phyloP scores from a whole-genome alignment of 2,113 vertebrate genomes.

The Beaufortia kweichowensis region DNA sequence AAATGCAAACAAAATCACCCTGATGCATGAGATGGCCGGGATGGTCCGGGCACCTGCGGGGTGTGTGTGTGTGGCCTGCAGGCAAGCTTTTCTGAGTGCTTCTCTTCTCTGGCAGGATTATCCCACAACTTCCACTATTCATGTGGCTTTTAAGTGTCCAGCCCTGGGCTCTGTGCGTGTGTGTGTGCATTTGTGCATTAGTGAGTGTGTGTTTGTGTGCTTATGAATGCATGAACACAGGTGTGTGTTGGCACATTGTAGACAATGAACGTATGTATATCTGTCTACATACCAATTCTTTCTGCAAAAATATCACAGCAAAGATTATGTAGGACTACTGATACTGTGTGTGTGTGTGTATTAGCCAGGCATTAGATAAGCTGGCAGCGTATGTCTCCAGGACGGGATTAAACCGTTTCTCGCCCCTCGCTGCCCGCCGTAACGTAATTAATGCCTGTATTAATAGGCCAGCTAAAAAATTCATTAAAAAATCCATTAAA shows the following conservation, averaged over 20 bases:
- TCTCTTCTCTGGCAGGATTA: conserved; percentile 79
- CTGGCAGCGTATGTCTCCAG: conserved; percentile 94
- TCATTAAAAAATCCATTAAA: conserved; percentile 99
- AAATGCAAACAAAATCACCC: conserved; percentile 3
- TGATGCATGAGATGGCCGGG: conserved; percentile 48
- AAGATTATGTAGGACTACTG: conserved; percentile 31
- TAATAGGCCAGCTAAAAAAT: conserved; percentile 99
- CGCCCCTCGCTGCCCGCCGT: conserved; percentile 72
- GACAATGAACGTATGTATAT: neutral
- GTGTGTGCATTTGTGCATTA: conserved; percentile 55
- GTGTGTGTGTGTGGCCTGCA: conserved; percentile 48
- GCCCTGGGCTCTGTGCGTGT: conserved; percentile 73
- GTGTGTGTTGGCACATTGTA: conserved; percentile 28
- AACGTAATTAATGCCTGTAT: conserved; percentile 99
- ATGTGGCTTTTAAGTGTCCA: conserved; percentile 87
- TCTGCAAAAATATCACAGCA: neutral
- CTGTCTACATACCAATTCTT: neutral
- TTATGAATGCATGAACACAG: conserved; percentile 23
- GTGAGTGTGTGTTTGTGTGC: conserved; percentile 50
- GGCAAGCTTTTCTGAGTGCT: conserved; percentile 65
- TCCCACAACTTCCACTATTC: conserved; percentile 80
- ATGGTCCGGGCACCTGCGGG: conserved; percentile 49
- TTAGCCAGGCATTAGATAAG: conserved; percentile 95
- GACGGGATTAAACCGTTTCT: conserved; percentile 94
- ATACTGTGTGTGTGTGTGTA: conserved; percentile 40